phyloP scores from a whole-genome alignment of 1,140 invertebrate genomes.

The Atopsyche davidsoni region DNA sequence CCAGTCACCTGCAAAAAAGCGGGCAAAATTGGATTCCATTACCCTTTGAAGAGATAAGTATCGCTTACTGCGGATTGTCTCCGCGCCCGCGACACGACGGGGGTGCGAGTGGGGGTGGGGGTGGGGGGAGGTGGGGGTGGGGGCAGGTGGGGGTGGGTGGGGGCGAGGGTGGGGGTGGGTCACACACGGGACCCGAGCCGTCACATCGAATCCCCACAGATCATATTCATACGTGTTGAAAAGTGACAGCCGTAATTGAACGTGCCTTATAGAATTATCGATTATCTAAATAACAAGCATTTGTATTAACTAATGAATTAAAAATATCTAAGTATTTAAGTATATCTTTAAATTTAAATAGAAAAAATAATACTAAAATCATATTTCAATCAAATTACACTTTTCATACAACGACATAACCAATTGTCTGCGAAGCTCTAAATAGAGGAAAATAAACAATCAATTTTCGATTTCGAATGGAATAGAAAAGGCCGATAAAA shows the following conservation, averaged over 20 bases:
- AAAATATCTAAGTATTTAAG: too few species aligned
- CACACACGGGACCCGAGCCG: too few species aligned
- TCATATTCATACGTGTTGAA: conserved; percentile 1
- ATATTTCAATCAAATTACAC: too few species aligned
- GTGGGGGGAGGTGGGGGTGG: not conserved
- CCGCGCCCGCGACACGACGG: not conserved
- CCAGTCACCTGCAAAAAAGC: too few species aligned
- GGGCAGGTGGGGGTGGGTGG: not conserved
- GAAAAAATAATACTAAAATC: too few species aligned
- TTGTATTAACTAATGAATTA: not conserved
- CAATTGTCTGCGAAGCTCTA: too few species aligned
- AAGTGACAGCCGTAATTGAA: not conserved
- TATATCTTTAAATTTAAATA: too few species aligned
- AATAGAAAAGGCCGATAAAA: conserved; percentile 39
- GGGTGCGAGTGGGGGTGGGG: not conserved
- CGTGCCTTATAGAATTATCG: too few species aligned
- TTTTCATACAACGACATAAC: too few species aligned
- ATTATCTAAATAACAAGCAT: not conserved
- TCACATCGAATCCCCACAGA: too few species aligned
- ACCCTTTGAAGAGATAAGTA: conserved; percentile 25
- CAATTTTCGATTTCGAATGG: conserved; percentile 52
- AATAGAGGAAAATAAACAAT: conserved; percentile 48
- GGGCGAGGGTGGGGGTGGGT: not conserved
- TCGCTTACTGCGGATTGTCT: conserved; percentile 16
- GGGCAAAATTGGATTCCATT: conserved; percentile 24